A percentile compares a stretch with the other conserved stretches of the same genome.
These are phyloP conservation scores for Luffia ferchaultella DNA, from an alignment of 2,888 invertebrate species.

Conservation along the genomic window DNA sequence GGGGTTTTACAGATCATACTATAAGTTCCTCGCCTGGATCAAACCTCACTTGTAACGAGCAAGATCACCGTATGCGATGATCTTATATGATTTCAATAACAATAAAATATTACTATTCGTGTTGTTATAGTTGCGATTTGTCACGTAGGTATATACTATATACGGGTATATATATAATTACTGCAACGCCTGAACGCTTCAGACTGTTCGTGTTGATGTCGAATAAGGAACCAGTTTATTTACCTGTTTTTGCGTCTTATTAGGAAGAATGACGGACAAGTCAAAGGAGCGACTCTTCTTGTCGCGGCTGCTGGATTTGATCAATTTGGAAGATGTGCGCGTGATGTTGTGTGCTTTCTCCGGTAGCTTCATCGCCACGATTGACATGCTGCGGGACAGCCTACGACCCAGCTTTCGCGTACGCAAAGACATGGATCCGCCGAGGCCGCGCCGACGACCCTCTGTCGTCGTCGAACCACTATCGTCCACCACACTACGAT, in stretches of 20 bases:
- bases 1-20: too few species aligned
- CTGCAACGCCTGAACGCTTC: too few species aligned
- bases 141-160: too few species aligned
- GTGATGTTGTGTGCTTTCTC: conserved; percentile 70
- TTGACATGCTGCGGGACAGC: conserved; percentile 63
- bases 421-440: conserved; percentile 56
- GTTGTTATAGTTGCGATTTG: too few species aligned
- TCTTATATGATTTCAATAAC: too few species aligned
- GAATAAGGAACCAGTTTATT: conserved; percentile 26
- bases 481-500: conserved; percentile 36
- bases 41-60: too few species aligned
- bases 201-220: too few species aligned
- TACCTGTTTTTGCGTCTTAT: conserved; percentile 72
- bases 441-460: conserved; percentile 43
- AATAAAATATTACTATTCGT: too few species aligned
- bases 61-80: too few species aligned
- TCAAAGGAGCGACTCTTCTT: conserved; percentile 67
- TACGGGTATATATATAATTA: too few species aligned
- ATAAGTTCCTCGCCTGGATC: too few species aligned
- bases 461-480: conserved; percentile 22
- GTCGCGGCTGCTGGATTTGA: conserved; percentile 63
- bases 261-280: conserved; percentile 70
- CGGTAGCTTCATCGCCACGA: conserved; percentile 60
- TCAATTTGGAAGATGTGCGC: conserved; percentile 65
- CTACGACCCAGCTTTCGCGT: conserved; percentile 59